These are phyloP conservation scores for Pseudachorutes palmiensis DNA, from an alignment of 1,140 invertebrate species.

Conservation along the genomic window DNA sequence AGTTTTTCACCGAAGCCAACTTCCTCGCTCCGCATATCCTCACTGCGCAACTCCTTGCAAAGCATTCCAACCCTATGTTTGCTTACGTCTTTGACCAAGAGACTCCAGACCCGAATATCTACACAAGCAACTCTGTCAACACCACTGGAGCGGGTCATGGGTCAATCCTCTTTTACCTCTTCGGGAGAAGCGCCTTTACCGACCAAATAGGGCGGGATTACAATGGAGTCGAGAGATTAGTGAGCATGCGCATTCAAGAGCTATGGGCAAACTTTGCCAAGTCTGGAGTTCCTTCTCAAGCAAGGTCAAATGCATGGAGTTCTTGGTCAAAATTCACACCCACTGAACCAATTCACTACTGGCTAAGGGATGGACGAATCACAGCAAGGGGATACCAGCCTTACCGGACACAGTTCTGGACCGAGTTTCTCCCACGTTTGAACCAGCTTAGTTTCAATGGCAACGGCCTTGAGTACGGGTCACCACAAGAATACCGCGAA, in stretches of 20 bases:
- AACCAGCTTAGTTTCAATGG: slow-evolving; percentile 29
- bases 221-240: slow-evolving; percentile 33
- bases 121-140: slow-evolving; percentile 39
- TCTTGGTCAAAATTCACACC: slow-evolving; percentile 29
- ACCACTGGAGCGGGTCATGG: slow-evolving; percentile 50
- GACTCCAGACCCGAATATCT: slow-evolving; percentile 41
- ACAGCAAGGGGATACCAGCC: slow-evolving; percentile 34
- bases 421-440: slow-evolving; percentile 33
- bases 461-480: slow-evolving; percentile 21
- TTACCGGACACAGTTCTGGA: slow-evolving; percentile 37
- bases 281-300: slow-evolving; percentile 20
- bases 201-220: slow-evolving; percentile 34
- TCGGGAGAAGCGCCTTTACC: slow-evolving; percentile 53
- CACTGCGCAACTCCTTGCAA: slow-evolving; percentile 39
- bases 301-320: slow-evolving; percentile 22
- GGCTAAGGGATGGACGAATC: slow-evolving; percentile 29
- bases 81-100: slow-evolving; percentile 40
- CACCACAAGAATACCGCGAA: slow-evolving; percentile 33
- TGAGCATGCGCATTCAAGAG: slow-evolving; percentile 30
- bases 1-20: slow-evolving; percentile 44
- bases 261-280: slow-evolving; percentile 30
- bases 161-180: slow-evolving; percentile 54
- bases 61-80: slow-evolving; percentile 33
- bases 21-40: slow-evolving; percentile 40
- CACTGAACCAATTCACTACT: slow-evolving; percentile 21